Conservation (phyloP, 2,113 vertebrate species). For the Sakesphorus luctuosus region DNA sequence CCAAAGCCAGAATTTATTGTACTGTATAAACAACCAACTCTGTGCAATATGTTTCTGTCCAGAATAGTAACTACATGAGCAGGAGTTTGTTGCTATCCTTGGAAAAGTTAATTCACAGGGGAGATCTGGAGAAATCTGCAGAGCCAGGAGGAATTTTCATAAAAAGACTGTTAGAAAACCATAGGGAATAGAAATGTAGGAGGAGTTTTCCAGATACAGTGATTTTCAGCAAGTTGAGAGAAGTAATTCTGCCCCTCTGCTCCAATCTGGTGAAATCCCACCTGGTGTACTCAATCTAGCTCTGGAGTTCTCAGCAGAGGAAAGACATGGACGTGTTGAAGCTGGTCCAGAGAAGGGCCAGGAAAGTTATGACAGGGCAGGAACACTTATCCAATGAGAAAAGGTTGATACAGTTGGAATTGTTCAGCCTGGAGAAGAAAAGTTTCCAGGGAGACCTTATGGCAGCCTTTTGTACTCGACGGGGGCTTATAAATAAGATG, state of each 20-base stretch:
- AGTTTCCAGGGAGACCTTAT: accelerated
- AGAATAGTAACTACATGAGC: neutral
- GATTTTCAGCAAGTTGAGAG: neutral
- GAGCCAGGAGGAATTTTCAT: neutral
- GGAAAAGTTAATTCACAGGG: neutral
- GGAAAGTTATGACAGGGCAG: neutral
- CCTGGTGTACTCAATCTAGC: neutral
- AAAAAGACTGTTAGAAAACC: neutral
- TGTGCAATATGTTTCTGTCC: neutral
- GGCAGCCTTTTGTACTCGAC: neutral
- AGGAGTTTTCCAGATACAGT: neutral
- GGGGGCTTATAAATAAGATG: neutral
- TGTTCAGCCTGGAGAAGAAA: neutral
- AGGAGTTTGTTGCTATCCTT: neutral
- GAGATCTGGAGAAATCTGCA: neutral
- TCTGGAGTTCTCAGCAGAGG: neutral
- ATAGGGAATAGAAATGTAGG: neutral
- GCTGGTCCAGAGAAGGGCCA: neutral
- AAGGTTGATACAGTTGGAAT: neutral
- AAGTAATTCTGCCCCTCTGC: neutral
- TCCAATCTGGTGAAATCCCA: neutral
- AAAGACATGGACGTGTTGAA: neutral
- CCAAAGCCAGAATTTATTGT: neutral
- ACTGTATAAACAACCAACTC: neutral
- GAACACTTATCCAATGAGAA: neutral